Base-by-base conservation (phyloP, 2,113 vertebrate species). In the Cheirogaleus medius region DNA sequence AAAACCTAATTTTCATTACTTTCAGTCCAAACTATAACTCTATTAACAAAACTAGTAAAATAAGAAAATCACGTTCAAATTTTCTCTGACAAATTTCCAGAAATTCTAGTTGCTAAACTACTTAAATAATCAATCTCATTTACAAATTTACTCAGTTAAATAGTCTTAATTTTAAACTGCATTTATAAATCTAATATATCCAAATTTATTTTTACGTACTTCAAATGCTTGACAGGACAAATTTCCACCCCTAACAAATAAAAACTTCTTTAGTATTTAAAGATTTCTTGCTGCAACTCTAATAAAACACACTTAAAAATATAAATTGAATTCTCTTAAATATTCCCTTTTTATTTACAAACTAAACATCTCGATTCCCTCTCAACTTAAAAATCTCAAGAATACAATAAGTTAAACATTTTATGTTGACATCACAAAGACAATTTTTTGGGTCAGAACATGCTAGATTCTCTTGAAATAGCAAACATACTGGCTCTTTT, bases 61-160 rank as follows among this genome's bases (percentile, higher is more conserved):
- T 60, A 91, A 83, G 58, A 94, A 89, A 86, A 83, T n/a, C 23
- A 58, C 42, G 76, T 92, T 90, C 44, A 52, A 81, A 37, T 44
- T 93, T 95, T 77, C 68, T 95, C 94, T 96, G 78, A 69, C 27
- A 76, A 92, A 27, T 91, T 88, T 93, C 56, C 74, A 94, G 60
- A 97, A 91, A 96, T 20, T 77, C 76, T 14, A 71, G 29, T 42
- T 60, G 49, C 87, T n/a, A 49, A 77, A 64, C 11, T 63, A 17
- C 52, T 82, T 83, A 92, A 89, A 80, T n/a, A 91, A 88, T 76
- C 76, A 73, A 52, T 58, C 54, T 76, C 34, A 56, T 91, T 78
- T 90, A 87, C 18, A 80, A 83, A 64, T 37, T 37, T 93, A 71
- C 34, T 96, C 44, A 78, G 34, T 76, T 90, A 82, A 92, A 52